A percentile compares a stretch with the other conserved stretches of the same genome.
Conservation (phyloP, 2,113 vertebrate genomes). For the Ornithorhynchus anatinus region DNA sequence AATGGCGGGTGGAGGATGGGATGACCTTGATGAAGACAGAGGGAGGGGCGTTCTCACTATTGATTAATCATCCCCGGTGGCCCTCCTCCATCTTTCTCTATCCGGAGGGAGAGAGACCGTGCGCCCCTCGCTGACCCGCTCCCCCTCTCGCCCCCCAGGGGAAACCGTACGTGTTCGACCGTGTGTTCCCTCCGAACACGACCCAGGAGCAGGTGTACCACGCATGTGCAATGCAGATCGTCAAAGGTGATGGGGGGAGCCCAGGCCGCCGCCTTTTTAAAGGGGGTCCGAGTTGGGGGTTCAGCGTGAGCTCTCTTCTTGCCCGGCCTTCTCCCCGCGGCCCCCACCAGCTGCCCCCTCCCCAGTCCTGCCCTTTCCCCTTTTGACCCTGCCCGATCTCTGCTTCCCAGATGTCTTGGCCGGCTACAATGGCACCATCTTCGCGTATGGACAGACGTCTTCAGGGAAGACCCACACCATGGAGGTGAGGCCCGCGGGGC, state of each 20-base stretch:
- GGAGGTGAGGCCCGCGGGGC: slow-evolving; percentile 77
- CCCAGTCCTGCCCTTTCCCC: background rate
- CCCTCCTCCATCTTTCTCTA: too few species aligned
- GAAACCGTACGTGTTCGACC: slow-evolving; percentile 86
- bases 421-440: slow-evolving; percentile 94
- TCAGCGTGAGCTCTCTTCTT: background rate
- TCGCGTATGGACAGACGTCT: slow-evolving; percentile 92
- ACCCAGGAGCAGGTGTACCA: slow-evolving; percentile 95
- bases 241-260: slow-evolving; percentile 80
- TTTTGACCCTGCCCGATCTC: background rate
- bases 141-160: slow-evolving; percentile 66
- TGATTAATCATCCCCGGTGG: too few species aligned
- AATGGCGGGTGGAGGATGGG: too few species aligned
- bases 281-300: background rate
- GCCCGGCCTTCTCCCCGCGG: background rate
- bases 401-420: slow-evolving; percentile 83
- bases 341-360: background rate
- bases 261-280: rapidly evolving
- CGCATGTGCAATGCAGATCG: slow-evolving; percentile 91
- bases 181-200: slow-evolving; percentile 88
- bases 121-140: background rate
- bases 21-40: too few species aligned
- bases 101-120: too few species aligned
- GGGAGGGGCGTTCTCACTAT: background rate
- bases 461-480: slow-evolving; percentile 96